Conservation (phyloP, 1,140 invertebrate species). For the Teleopsis dalmanni region DNA sequence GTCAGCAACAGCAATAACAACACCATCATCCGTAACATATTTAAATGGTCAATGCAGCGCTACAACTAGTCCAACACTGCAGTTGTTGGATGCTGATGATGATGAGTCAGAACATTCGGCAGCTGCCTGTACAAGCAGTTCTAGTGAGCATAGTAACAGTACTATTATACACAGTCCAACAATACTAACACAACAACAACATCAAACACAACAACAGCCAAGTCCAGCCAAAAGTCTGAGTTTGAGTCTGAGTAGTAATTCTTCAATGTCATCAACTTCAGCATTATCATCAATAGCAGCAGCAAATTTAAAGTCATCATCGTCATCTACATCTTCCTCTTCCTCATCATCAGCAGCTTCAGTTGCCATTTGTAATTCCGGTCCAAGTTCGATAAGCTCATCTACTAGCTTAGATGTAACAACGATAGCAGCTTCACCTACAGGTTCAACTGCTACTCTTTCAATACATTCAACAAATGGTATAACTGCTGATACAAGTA, state of each 20-base stretch:
- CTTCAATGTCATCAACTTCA: slow-evolving; percentile 11
- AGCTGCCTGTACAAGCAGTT: slow-evolving; percentile 37
- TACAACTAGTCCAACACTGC: slow-evolving; percentile 9
- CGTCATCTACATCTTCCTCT: slow-evolving; percentile 11
- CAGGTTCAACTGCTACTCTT: slow-evolving; percentile 1
- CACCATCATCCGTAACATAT: too few relatives aligned
- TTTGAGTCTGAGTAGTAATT: slow-evolving; percentile 16
- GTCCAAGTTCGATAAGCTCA: slow-evolving; percentile 12
- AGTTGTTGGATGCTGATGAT: slow-evolving; percentile 21
- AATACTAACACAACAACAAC: slow-evolving; percentile 5
- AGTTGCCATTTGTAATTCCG: slow-evolving; percentile 10
- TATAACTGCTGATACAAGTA: slow-evolving; percentile 1
- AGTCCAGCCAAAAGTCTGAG: slow-evolving; percentile 25
- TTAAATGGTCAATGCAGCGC: slow-evolving; percentile 9
- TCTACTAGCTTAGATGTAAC: slow-evolving; percentile 12
- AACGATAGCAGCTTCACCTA: slow-evolving; percentile 5
- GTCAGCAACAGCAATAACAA: slow-evolving; percentile 5
- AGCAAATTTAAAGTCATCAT: slow-evolving; percentile 22
- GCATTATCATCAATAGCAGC: slow-evolving; percentile 11
- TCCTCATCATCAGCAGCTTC: slow-evolving; percentile 24
- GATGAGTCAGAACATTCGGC: slow-evolving; percentile 34
- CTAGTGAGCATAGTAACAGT: slow-evolving; percentile 40
- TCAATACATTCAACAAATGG: not conserved
- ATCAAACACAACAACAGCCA: slow-evolving; percentile 7
- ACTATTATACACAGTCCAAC: slow-evolving; percentile 37